Evolutionary conservation across 1,140 invertebrate species (phyloP).

Genomic region (Andricus grossulariae): DNA sequence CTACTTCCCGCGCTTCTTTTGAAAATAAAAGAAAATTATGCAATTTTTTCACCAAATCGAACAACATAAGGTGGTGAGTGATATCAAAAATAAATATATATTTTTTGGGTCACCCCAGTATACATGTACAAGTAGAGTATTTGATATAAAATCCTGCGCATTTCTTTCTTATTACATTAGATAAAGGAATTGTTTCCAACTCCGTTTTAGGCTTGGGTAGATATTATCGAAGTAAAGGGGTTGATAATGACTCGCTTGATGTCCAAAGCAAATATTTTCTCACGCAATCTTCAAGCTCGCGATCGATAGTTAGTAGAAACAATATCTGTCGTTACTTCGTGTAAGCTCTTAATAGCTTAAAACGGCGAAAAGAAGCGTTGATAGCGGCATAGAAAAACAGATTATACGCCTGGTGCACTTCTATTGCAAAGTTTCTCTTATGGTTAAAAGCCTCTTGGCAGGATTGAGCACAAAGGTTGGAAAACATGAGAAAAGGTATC

Average conservation of each 20-base stretch:
- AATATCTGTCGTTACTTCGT: not conserved
- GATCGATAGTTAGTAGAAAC: not conserved
- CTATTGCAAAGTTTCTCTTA: slow-evolving; percentile 4
- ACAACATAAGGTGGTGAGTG: no score
- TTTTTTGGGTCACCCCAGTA: no score
- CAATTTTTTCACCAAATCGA: no score
- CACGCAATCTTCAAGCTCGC: not conserved
- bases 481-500: slow-evolving; percentile 34
- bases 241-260: slow-evolving; percentile 6
- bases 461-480: slow-evolving; percentile 30
- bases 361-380: not conserved
- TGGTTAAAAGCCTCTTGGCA: not conserved
- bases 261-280: slow-evolving; percentile 5
- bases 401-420: slow-evolving; percentile 23
- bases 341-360: not conserved
- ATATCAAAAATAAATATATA: no score
- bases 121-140: no score
- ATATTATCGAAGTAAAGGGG: not conserved
- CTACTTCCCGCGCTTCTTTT: no score
- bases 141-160: no score
- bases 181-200: not conserved
- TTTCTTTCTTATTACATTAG: no score
- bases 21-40: no score
- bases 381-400: not conserved
- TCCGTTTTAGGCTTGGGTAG: not conserved